Conservation (phyloP, 2,888 invertebrate species). For the Chrysopilus asiliformis region DNA sequence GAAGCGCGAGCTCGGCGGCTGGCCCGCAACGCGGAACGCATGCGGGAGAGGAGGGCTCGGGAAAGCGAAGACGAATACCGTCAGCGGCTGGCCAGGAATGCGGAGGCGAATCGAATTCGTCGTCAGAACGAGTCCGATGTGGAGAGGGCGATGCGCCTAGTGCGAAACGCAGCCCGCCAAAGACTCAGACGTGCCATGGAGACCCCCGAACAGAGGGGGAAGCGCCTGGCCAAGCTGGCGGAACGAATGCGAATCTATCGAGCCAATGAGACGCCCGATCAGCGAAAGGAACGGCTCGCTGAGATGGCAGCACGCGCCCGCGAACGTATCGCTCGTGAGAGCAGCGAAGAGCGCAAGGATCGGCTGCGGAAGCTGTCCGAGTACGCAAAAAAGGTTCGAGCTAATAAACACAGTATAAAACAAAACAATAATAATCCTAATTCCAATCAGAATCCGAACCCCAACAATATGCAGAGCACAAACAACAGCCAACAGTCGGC, state of each 20-base stretch:
- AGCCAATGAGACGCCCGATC: constrained; percentile 33
- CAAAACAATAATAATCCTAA: constrained; percentile 20
- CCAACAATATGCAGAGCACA: constrained; percentile 16
- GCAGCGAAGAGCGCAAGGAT: constrained; percentile 33
- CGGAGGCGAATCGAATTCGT: constrained; percentile 34
- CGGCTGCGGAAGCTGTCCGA: constrained; percentile 36
- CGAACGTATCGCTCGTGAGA: constrained; percentile 32
- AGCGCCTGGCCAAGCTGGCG: constrained; percentile 30
- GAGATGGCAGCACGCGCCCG: constrained; percentile 35
- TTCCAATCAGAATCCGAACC: constrained; percentile 16
- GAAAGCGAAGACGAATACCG: constrained; percentile 35
- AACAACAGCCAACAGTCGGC: constrained; percentile 21
- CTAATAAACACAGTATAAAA: constrained; percentile 34
- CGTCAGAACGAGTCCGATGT: constrained; percentile 33
- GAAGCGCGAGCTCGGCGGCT: constrained; percentile 33
- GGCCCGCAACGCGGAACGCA: constrained; percentile 36
- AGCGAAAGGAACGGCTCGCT: constrained; percentile 30
- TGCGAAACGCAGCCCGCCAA: constrained; percentile 34
- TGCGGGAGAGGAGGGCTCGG: constrained; percentile 34
- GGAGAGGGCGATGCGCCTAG: constrained; percentile 34
- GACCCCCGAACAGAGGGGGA: constrained; percentile 31
- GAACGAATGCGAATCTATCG: constrained; percentile 35
- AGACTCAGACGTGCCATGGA: constrained; percentile 35
- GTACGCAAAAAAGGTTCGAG: constrained; percentile 37
- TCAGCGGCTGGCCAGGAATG: constrained; percentile 31